Evolutionary conservation across 1,140 invertebrate species (phyloP).

Genomic region (Brachionus calyciflorus): DNA sequence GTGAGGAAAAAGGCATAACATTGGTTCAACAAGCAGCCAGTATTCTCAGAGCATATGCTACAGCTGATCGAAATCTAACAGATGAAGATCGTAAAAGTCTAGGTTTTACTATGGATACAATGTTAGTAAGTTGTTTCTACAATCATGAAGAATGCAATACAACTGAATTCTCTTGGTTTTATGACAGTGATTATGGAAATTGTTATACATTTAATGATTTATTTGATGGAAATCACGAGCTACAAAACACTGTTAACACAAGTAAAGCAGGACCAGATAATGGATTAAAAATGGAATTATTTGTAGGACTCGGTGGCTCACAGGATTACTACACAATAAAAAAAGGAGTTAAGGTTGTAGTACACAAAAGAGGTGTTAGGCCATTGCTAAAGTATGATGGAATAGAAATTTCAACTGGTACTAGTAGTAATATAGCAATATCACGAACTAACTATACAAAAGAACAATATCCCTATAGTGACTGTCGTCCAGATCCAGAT

Average conservation of each 20-base stretch:
- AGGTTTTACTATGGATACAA: slow-evolving; percentile 35
- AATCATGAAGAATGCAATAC: slow-evolving; percentile 4
- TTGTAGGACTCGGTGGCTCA: slow-evolving; percentile 1
- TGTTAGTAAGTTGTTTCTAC: slow-evolving; percentile 42
- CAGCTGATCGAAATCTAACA: neutral
- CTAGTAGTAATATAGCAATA: neutral
- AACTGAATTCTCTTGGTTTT: neutral
- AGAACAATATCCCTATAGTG: neutral
- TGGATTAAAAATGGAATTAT: slow-evolving; percentile 33
- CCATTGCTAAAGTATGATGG: slow-evolving; percentile 32
- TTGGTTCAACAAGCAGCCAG: neutral
- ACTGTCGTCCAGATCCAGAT: neutral
- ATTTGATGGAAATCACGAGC: neutral
- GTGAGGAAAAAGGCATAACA: neutral
- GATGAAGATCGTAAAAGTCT: neutral
- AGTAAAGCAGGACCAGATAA: slow-evolving; percentile 26
- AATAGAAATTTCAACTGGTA: neutral
- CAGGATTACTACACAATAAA: neutral
- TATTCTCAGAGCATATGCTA: neutral
- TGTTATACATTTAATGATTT: slow-evolving; percentile 44
- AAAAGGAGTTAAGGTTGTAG: neutral
- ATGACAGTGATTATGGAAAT: slow-evolving; percentile 30
- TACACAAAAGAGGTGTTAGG: neutral
- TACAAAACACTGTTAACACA: neutral
- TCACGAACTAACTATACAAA: neutral